phyloP scores from a whole-genome alignment of 1,140 invertebrate species.

The Berghia stephanieae region DNA sequence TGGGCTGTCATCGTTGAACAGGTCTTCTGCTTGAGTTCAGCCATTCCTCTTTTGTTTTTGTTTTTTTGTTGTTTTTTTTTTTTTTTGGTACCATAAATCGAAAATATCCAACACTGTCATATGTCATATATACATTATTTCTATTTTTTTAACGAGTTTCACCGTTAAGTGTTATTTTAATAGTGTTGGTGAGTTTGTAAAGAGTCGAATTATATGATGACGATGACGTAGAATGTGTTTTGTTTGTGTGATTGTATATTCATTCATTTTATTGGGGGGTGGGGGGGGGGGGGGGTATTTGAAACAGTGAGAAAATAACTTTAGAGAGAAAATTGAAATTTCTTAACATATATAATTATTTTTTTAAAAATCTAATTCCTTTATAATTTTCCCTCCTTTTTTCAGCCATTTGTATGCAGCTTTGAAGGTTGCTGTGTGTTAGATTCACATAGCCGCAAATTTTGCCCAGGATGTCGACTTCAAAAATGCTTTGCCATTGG shows the following conservation, averaged over 20 bases:
- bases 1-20: no score
- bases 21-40: no score
- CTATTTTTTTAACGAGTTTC: neutral
- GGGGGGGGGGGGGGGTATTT: no score
- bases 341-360: no score
- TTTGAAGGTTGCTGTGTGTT: constrained; percentile 93
- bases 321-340: no score
- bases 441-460: constrained; percentile 88
- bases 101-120: neutral
- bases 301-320: no score
- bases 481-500: constrained; percentile 92
- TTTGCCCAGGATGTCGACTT: constrained; percentile 94
- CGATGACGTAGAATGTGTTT: no score
- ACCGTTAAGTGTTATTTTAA: no score
- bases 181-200: no score
- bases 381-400: constrained; percentile 18
- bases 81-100: neutral
- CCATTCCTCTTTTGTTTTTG: neutral
- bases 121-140: neutral
- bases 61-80: neutral
- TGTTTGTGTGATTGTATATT: no score
- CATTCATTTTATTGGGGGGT: no score
- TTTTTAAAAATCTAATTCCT: neutral
- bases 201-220: no score
- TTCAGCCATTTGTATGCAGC: constrained; percentile 60